Evolutionary conservation across 2,797 vertebrate species (phyloP).

Genomic region (Leptodactylus fallax): DNA sequence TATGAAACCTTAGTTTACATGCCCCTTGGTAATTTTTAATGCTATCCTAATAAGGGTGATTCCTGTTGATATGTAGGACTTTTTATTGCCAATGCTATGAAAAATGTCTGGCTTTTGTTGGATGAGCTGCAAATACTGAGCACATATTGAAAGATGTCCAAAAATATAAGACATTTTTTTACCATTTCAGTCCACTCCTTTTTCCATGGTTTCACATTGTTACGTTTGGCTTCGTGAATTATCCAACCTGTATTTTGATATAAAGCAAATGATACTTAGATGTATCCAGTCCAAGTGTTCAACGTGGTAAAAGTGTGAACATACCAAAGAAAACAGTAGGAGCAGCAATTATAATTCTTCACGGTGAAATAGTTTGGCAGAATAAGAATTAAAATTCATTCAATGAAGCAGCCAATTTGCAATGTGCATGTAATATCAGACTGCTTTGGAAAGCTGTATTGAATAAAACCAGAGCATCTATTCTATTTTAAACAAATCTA

Average conservation of each 20-base stretch:
- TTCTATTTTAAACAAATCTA: not conserved
- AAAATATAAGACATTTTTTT: constrained; percentile 31
- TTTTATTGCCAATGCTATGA: constrained; percentile 3
- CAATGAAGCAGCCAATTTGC: constrained; percentile 40
- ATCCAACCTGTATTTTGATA: constrained; percentile 45
- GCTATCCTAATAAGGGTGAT: not conserved
- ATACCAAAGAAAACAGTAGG: constrained; percentile 50
- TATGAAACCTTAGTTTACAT: not conserved
- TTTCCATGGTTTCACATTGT: constrained; percentile 36
- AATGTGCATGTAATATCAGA: constrained; percentile 32
- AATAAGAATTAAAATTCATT: constrained; percentile 5
- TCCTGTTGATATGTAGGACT: not conserved
- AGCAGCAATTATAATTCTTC: constrained; percentile 57
- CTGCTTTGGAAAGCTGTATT: not conserved
- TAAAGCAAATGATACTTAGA: constrained; percentile 50
- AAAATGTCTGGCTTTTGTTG: constrained; percentile 50
- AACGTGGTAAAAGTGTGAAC: constrained; percentile 33
- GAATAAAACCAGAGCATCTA: not conserved
- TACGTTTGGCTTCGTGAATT: constrained; percentile 41
- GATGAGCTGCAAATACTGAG: constrained; percentile 33
- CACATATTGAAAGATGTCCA: constrained; percentile 50
- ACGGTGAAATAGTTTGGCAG: constrained; percentile 49
- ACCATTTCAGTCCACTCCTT: constrained; percentile 1
- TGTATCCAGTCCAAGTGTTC: constrained; percentile 18
- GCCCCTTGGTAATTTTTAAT: not conserved